Conservation (phyloP, 2,797 vertebrate species). For the Mus caroli region DNA sequence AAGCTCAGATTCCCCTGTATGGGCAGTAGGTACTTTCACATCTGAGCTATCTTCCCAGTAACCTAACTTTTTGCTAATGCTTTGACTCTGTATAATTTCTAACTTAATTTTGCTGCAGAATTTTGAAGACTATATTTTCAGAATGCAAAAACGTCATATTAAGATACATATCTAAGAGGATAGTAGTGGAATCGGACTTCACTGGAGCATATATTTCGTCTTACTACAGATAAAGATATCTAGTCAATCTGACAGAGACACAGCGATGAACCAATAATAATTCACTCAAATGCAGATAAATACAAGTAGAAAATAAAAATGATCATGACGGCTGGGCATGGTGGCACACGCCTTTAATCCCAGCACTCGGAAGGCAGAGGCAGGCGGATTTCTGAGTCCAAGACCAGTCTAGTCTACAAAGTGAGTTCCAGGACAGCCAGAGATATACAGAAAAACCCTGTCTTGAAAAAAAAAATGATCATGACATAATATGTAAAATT, state of each 20-base stretch:
- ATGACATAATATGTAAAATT: constrained; percentile 79
- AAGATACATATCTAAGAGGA: not conserved
- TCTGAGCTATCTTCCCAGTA: not conserved
- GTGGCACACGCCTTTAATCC: too few relatives aligned
- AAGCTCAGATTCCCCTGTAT: not conserved
- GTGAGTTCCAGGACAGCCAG: too few relatives aligned
- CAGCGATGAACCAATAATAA: constrained; percentile 57
- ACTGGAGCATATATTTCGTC: constrained; percentile 7
- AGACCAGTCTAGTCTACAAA: too few relatives aligned
- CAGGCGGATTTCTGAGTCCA: too few relatives aligned
- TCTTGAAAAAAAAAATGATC: not conserved
- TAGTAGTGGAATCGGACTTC: not conserved
- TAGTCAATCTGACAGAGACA: constrained; percentile 53
- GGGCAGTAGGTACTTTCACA: not conserved
- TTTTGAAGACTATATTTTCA: constrained; percentile 54
- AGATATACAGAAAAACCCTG: too few relatives aligned
- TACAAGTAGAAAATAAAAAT: constrained; percentile 31
- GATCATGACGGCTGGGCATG: constrained; percentile 3
- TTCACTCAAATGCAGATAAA: constrained; percentile 58
- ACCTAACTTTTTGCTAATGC: not conserved
- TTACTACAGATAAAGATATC: not conserved
- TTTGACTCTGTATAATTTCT: constrained; percentile 40
- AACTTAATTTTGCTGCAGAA: not conserved
- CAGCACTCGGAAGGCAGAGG: too few relatives aligned
- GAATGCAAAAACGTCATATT: constrained; percentile 28